These are phyloP conservation scores for Rhynchonycteris naso DNA, from an alignment of 2,797 vertebrate genomes.

Conservation along the genomic window DNA sequence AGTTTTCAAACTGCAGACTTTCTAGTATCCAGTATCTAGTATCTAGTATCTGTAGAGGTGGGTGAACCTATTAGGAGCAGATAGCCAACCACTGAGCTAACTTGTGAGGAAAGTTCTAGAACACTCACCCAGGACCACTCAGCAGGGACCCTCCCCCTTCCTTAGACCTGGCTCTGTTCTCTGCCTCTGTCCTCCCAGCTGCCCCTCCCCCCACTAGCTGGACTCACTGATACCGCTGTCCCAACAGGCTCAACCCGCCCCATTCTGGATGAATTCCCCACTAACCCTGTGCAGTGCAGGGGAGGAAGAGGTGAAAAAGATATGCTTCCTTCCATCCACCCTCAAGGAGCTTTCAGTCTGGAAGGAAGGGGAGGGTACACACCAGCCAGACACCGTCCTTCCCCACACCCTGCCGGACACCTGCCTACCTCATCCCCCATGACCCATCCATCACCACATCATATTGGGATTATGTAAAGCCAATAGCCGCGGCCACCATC, in stretches of 20 bases:
- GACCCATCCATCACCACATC: not conserved
- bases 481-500: no score
- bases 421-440: accelerated
- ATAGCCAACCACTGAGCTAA: not conserved
- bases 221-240: slow-evolving; percentile 41
- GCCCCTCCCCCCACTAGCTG: slow-evolving; percentile 58
- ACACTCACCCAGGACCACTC: not conserved
- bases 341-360: not conserved
- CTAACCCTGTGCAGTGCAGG: not conserved
- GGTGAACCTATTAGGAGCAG: not conserved
- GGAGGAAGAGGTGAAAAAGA: not conserved
- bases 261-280: not conserved
- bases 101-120: slow-evolving; percentile 29
- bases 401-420: no score
- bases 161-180: not conserved
- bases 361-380: not conserved
- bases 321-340: not conserved
- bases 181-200: not conserved
- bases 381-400: not conserved
- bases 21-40: not conserved
- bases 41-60: not conserved
- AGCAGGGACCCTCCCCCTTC: not conserved
- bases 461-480: no score
- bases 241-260: slow-evolving; percentile 44
- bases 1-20: not conserved